Conservation (phyloP, 2,113 vertebrate species). For the Pterophyllum scalare region DNA sequence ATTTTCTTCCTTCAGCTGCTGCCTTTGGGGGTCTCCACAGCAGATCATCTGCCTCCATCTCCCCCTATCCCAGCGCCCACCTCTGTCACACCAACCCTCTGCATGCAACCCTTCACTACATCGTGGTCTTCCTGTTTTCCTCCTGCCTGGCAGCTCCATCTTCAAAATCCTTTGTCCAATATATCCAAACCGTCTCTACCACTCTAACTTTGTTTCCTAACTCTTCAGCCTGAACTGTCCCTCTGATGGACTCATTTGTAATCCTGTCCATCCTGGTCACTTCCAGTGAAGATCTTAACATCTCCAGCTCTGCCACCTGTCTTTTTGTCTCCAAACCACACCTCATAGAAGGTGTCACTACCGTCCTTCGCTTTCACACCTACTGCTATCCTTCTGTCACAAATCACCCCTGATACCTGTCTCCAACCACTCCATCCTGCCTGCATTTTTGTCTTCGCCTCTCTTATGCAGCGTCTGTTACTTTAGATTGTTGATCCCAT, state of each 20-base stretch:
- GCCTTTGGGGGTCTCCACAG: neutral
- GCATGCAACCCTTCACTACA: neutral
- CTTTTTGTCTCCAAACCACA: neutral
- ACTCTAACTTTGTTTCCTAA: too few relatives aligned
- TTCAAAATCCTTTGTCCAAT: neutral
- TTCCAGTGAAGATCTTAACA: neutral
- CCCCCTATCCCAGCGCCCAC: neutral
- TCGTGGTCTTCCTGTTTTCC: neutral
- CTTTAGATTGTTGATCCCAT: too few relatives aligned
- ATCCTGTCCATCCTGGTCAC: neutral
- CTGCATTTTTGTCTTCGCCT: too few relatives aligned
- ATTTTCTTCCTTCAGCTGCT: neutral
- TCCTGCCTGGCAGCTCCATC: neutral
- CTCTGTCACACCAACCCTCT: neutral
- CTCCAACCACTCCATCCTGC: too few relatives aligned
- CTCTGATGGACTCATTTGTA: too few relatives aligned
- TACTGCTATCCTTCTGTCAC: neutral
- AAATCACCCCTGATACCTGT: neutral
- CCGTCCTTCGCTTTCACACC: too few relatives aligned
- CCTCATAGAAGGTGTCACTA: neutral
- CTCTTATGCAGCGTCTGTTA: too few relatives aligned
- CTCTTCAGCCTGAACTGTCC: too few relatives aligned
- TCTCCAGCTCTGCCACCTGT: neutral
- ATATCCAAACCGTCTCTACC: neutral
- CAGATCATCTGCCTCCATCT: neutral